Evolutionary conservation across 1,140 invertebrate genomes (phyloP).

Genomic region (Musca domestica): DNA sequence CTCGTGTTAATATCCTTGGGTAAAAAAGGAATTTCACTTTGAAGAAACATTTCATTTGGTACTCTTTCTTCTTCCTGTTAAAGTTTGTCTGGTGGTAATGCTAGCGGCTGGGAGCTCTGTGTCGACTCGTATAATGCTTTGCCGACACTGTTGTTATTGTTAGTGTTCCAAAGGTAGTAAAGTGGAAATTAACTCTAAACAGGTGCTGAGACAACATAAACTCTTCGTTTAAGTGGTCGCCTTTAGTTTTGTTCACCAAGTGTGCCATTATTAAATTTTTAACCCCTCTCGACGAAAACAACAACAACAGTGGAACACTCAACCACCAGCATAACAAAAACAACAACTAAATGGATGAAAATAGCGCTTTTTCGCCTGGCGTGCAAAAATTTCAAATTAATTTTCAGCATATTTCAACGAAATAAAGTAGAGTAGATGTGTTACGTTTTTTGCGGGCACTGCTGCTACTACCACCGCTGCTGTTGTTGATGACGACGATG

Average conservation of each 20-base stretch:
- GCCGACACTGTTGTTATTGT: neutral
- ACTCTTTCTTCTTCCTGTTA: neutral
- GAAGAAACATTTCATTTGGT: neutral
- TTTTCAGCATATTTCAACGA: too few relatives aligned
- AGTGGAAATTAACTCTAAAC: conserved; percentile 15
- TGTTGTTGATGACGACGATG: too few relatives aligned
- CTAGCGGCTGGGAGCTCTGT: neutral
- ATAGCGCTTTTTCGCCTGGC: too few relatives aligned
- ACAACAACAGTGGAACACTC: too few relatives aligned
- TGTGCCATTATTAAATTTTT: too few relatives aligned
- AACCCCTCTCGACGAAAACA: too few relatives aligned
- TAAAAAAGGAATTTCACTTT: conserved; percentile 11
- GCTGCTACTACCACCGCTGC: too few relatives aligned
- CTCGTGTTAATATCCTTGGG: conserved; percentile 14
- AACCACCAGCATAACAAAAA: too few relatives aligned
- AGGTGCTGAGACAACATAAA: conserved; percentile 19
- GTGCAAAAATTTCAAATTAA: too few relatives aligned
- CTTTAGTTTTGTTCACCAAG: neutral
- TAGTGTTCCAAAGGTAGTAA: neutral
- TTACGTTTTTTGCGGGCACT: too few relatives aligned
- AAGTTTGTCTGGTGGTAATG: neutral
- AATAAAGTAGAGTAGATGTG: too few relatives aligned
- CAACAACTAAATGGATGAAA: too few relatives aligned
- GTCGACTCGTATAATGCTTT: neutral
- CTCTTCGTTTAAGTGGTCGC: conserved; percentile 8